Evolutionary conservation across 1,140 invertebrate species (phyloP), one percentile per base, ranked within the genome.

Genomic region (Papilio polyxenes): DNA sequence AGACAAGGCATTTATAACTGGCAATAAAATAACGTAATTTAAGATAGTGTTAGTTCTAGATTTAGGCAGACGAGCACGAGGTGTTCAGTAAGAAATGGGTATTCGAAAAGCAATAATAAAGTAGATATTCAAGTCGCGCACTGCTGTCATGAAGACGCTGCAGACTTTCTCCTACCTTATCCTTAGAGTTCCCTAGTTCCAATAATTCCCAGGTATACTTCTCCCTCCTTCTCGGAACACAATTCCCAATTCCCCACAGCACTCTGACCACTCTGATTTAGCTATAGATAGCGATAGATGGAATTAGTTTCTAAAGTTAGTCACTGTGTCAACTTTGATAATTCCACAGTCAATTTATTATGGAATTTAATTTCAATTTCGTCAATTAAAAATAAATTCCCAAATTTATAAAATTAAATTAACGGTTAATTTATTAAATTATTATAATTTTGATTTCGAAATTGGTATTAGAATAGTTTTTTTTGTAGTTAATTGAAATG

Each of bases 51-150:
- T 89, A 92, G 89, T 75, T n/a, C 81, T 93, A 92, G 87, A 75
- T 82, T 93, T 87, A 89, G 59, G 80, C 85, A 89, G 82, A 87
- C 81, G 91, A 92, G 88, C 91, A 93, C 92, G 91, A 92, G 92
- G 92, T 93, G 92, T 86, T 93, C 87, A 89, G 87, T 86, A 86
- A 88, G 89, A 90, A 92, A 91, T 93, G 93, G 93, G 92, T 94
- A 94, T 94, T 93, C 93, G 91, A 94, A 92, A 94, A 94, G 93
- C 93, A 94, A 94, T 94, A 94, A 94, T 92, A 93, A 93, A 85
- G 91, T 94, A 94, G 93, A 87, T 86, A 87, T 87, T 85, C 80
- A 90, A 91, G 92, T 93, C 92, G 91, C 91, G 91, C 92, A 92
- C 89, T 89, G 92, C 90, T 88, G 91, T 93, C 91, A 84, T 85